A percentile compares a stretch with the other conserved stretches of the same genome.
phyloP scores from a whole-genome alignment of 2,888 invertebrate species.

The Andrena marginata region DNA sequence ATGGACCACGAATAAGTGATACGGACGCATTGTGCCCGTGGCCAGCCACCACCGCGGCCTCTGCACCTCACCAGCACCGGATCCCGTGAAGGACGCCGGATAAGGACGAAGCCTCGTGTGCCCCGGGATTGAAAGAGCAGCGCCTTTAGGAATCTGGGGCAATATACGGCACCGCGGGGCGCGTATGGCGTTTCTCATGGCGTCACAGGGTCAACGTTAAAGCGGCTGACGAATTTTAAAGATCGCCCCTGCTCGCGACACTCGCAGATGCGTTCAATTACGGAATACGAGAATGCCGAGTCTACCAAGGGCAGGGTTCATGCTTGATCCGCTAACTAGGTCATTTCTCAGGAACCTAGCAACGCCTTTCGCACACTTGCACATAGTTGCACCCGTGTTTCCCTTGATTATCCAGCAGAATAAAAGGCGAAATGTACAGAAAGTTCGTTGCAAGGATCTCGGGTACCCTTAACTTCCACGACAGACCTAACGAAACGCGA shows the following conservation, averaged over 20 bases:
- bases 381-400: background rate
- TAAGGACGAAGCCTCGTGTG: conserved; percentile 48
- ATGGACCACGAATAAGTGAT: conserved; percentile 83
- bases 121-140: conserved; percentile 29
- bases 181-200: conserved; percentile 44
- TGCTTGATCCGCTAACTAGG: background rate
- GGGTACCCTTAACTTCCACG: background rate
- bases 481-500: conserved; percentile 30
- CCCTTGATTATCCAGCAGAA: background rate
- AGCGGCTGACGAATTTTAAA: conserved; percentile 48
- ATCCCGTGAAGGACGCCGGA: conserved; percentile 51
- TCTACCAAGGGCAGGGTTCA: background rate
- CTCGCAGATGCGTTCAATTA: background rate
- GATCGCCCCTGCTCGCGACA: background rate
- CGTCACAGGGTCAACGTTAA: conserved; percentile 60
- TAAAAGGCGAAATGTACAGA: background rate
- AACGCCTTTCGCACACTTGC: background rate
- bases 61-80: conserved; percentile 3
- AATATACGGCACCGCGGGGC: conserved; percentile 39
- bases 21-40: conserved; percentile 77
- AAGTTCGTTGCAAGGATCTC: background rate
- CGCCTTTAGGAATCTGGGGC: conserved; percentile 66
- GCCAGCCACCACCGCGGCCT: conserved; percentile 53
- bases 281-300: no score
- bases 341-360: background rate